phyloP scores from a whole-genome alignment of 2,888 invertebrate species.

The Busseola fusca region DNA sequence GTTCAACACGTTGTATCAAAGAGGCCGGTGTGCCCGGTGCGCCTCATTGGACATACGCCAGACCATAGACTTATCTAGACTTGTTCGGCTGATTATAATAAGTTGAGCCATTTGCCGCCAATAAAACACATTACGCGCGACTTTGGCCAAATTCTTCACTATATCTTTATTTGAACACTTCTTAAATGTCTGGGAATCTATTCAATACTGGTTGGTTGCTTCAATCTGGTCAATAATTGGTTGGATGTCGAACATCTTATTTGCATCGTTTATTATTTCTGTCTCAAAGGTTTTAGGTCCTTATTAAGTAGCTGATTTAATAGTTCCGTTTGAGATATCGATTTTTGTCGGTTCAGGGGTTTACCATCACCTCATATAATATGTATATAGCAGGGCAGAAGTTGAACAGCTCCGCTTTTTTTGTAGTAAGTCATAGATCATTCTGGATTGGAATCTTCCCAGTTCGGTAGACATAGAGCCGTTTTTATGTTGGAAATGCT shows the following conservation, averaged over 20 bases:
- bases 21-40: slow-evolving; percentile 44
- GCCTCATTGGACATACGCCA: slow-evolving; percentile 57
- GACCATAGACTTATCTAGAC: slow-evolving; percentile 59
- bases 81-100: slow-evolving; percentile 57
- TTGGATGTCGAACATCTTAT: slow-evolving; percentile 19
- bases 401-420: too few species aligned
- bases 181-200: slow-evolving; percentile 5
- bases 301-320: slow-evolving; percentile 27
- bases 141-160: slow-evolving; percentile 47
- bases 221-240: background rate
- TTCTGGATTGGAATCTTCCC: slow-evolving; percentile 6
- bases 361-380: too few species aligned
- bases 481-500: background rate
- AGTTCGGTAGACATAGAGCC: background rate
- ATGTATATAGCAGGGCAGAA: too few species aligned
- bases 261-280: slow-evolving; percentile 23
- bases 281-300: slow-evolving; percentile 20
- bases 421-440: too few species aligned
- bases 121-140: slow-evolving; percentile 48
- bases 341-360: slow-evolving; percentile 7
- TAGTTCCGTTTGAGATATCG: slow-evolving; percentile 7
- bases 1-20: slow-evolving; percentile 45
- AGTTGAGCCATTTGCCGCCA: slow-evolving; percentile 56
- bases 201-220: slow-evolving; percentile 9
- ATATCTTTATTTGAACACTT: slow-evolving; percentile 44